Base-by-base conservation (phyloP, 2,888 invertebrate species). In the Troilus luridus region DNA sequence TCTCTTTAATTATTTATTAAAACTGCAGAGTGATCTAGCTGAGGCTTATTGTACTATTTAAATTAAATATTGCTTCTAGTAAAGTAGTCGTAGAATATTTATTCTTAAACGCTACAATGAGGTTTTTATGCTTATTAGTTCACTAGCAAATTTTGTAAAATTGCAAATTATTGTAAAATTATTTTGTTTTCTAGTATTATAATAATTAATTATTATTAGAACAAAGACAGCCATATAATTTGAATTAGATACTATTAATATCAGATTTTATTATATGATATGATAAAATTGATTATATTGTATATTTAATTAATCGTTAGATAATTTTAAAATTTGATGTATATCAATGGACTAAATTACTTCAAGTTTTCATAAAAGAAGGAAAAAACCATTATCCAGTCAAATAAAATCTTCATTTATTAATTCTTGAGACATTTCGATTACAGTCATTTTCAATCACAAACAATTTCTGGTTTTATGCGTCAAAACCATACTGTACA, bases 51-150 rank as follows among this genome's bases (percentile, higher is more conserved):
- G 56, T 56, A 85, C 9, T 77, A 41, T 58, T 85, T n/a, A 56
- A n/a, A 0, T 85, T 2, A 11, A 21, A n/a, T 56, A 54, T 67
- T 72, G 60, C 88, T 88, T 60, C 62, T 88, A 88, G 88, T 88
- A 7, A 12, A 60, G 62, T 64, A 27, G 21, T n/a, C 62, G 41
- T 58, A 88, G 41, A 88, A 59, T 19, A 24, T 62, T n/a, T 88
- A 58, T 62, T 62, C n/a, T 56, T 85, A 85, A 56, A 85, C n/a
- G 85, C 85, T 85, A 54, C 10, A 54, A 62, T 88, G 24, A 91
- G n/a, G 14, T 77, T 56, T 27, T 91, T 59, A 27, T 88, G 56
- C 27, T 58, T 91, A 59, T n/a, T 62, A 88, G 56, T 58, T 91
- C 14, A 88, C 21, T 56, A 41, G 58, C 58, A 27, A 88, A 67